These are phyloP conservation scores for Microcebus jonahi DNA, from an alignment of 2,113 vertebrate species.

Conservation along the genomic window DNA sequence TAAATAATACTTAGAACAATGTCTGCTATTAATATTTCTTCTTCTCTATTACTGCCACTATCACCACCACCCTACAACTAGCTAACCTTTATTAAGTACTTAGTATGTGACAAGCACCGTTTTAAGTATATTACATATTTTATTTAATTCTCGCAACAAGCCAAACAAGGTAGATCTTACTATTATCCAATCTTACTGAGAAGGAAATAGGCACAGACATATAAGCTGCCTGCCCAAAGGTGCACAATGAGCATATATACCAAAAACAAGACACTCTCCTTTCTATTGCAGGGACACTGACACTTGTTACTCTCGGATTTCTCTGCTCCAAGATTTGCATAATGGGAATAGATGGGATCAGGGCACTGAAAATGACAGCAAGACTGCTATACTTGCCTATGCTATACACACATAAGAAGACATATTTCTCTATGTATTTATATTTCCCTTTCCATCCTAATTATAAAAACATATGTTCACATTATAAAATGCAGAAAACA, in stretches of 20 bases:
- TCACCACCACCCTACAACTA: background rate
- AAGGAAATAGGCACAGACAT: background rate
- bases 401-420: background rate
- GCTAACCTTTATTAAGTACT: background rate
- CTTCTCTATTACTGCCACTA: background rate
- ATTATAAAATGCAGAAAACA: background rate
- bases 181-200: background rate
- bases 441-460: background rate
- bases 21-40: background rate
- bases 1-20: background rate
- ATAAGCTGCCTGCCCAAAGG: background rate
- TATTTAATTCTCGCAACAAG: background rate
- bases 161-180: background rate
- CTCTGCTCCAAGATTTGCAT: background rate
- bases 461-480: slow-evolving; percentile 28
- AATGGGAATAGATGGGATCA: background rate
- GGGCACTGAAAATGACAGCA: background rate
- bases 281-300: background rate
- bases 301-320: background rate
- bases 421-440: background rate
- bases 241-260: background rate
- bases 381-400: background rate
- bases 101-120: background rate
- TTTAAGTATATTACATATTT: background rate
- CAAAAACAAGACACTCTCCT: background rate